Base-by-base conservation (phyloP, 2,113 vertebrate species). In the Acinonyx jubatus region DNA sequence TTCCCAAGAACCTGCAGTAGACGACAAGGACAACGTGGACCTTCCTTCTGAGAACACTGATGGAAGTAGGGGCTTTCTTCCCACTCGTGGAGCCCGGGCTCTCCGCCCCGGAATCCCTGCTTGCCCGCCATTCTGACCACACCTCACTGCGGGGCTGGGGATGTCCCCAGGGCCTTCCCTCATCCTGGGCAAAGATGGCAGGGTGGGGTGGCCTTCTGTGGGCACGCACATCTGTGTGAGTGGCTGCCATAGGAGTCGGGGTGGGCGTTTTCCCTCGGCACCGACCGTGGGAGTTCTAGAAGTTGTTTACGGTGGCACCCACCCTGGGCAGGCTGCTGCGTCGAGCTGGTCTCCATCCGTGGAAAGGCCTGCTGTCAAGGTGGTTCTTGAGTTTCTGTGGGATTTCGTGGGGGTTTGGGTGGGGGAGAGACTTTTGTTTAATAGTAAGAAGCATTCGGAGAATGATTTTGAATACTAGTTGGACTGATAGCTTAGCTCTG, bases 1-100 rank as follows among this genome's bases (percentile, higher is more conserved):
- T 99, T 99, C 99, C 98, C 99, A 99, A 98, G 99, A 99, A 97
- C 99, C 99, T 97, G 99, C 99, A 96, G 99, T 99, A 98, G 99
- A 99, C 61, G 99, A 99, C 96, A 99, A 99, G 98, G 99, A 98
- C 1, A 99, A 99, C 3, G 99, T 98, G 89, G 99, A 99, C 93
- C 98, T 99, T 93, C 99, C 99, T 95, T 98, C 99, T 3, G 99
- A 99, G 94, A 99, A 99, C 96, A 98, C 98, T 0, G 99, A 99
- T 93, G 99, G 99, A 98, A 99, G 99, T 99, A 99, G 99, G 99
- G 98, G 61, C 83, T 23, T 18, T 33, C 82, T 69, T 33, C 65
- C 66, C 0, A 2, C n/a, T 0, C 14, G 50, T 1, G 4, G 52
- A 18, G 16, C 4, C 55, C 14, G 0, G 10, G 48, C 31, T 12